Evolutionary conservation across 2,888 invertebrate species (phyloP).

Genomic region (Carpatolechia fugitivella): DNA sequence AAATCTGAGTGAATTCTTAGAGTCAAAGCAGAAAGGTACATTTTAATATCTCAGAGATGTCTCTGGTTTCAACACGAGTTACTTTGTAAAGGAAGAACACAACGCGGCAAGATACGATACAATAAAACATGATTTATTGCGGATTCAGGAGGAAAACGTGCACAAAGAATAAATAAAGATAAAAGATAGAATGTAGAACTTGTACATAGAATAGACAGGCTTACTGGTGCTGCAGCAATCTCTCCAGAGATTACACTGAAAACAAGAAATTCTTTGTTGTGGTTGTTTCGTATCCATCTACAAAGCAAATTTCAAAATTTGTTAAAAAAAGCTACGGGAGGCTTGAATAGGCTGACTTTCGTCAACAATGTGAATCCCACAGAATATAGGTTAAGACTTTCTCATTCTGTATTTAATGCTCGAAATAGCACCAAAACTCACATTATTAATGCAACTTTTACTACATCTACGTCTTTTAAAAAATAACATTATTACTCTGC

Average conservation of each 20-base stretch:
- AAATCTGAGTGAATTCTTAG: too few relatives aligned
- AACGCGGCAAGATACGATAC: background rate
- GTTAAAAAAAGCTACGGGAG: too few relatives aligned
- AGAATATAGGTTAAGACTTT: too few relatives aligned
- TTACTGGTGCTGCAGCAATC: background rate
- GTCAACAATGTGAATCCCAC: too few relatives aligned
- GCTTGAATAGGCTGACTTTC: too few relatives aligned
- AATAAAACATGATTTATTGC: conserved; percentile 3
- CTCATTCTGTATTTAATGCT: too few relatives aligned
- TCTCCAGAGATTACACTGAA: background rate
- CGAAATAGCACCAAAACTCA: too few relatives aligned
- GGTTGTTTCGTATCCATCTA: background rate
- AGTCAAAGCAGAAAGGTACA: background rate
- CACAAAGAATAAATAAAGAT: conserved; percentile 1
- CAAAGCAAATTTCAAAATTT: too few relatives aligned
- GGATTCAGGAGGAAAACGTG: background rate
- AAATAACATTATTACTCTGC: background rate
- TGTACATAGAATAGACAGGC: background rate
- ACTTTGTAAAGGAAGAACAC: background rate
- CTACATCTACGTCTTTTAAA: too few relatives aligned
- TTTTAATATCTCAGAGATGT: background rate
- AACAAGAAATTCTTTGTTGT: background rate
- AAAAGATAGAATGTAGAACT: background rate
- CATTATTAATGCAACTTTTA: too few relatives aligned
- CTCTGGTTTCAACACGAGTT: background rate